A percentile compares a stretch with the other conserved stretches of the same genome.
Conservation (phyloP, 64 coral and sea anemone species). For the Cladopsammia gracilis region DNA sequence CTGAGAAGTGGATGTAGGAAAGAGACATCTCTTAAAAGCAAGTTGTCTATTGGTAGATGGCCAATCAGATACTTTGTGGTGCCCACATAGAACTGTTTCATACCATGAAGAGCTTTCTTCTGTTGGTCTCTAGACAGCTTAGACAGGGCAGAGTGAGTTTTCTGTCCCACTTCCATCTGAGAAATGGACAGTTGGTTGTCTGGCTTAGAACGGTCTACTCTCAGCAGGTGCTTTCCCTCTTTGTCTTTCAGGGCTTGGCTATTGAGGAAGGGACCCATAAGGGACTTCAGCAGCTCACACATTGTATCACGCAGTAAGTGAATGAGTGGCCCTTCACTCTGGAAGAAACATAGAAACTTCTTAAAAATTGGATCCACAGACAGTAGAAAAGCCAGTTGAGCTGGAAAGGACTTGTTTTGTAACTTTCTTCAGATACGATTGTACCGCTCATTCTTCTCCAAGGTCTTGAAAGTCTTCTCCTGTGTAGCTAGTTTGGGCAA, state of each 20-base stretch:
- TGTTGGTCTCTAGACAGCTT: slow-evolving; percentile 40
- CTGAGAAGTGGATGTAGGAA: no score
- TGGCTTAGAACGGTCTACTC: slow-evolving; percentile 35
- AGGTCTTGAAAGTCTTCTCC: no score
- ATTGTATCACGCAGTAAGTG: slow-evolving; percentile 59
- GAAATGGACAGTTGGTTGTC: slow-evolving; percentile 29
- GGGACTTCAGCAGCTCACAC: slow-evolving; percentile 62
- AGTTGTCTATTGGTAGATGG: no score
- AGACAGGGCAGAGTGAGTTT: slow-evolving; percentile 23
- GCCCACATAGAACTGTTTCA: slow-evolving; percentile 73
- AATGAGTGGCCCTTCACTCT: slow-evolving; percentile 70
- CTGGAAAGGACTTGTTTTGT: slow-evolving; percentile 18
- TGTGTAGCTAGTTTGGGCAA: no score
- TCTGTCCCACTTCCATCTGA: slow-evolving; percentile 60
- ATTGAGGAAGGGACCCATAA: slow-evolving; percentile 48
- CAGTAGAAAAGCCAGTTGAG: slow-evolving; percentile 45
- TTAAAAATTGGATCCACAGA: slow-evolving; percentile 68
- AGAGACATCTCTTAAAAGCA: no score
- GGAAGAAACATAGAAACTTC: slow-evolving; percentile 68
- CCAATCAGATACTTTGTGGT: no score
- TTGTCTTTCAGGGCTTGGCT: slow-evolving; percentile 49
- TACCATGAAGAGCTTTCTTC: slow-evolving; percentile 34
- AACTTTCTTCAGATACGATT: slow-evolving; percentile 62
- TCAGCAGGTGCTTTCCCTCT: slow-evolving; percentile 41
- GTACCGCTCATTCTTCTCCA: slow-evolving; percentile 51